Evolutionary conservation across 1,140 invertebrate species (phyloP).

Genomic region (Brachionus asplanchnoidis): DNA sequence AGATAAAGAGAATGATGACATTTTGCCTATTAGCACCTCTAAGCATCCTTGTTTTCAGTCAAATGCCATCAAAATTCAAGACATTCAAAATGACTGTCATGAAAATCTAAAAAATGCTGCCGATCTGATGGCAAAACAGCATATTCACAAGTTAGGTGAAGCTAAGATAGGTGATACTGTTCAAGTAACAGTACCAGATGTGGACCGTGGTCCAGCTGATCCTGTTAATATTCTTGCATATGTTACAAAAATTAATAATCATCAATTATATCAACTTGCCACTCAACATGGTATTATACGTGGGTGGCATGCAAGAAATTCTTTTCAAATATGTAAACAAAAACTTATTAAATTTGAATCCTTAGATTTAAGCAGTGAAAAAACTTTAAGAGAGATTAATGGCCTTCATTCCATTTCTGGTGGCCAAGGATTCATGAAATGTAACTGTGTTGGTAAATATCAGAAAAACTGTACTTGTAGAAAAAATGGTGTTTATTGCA

Average conservation of each 20-base stretch:
- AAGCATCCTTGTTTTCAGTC: not conserved
- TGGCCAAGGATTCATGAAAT: too few relatives aligned
- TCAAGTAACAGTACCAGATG: constrained; percentile 5
- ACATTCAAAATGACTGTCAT: too few relatives aligned
- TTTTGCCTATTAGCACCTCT: not conserved
- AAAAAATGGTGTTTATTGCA: too few relatives aligned
- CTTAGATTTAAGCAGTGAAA: not conserved
- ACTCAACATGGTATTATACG: not conserved
- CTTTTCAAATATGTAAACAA: constrained; percentile 16
- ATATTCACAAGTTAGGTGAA: not conserved
- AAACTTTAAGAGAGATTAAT: not conserved
- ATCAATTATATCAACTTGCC: not conserved
- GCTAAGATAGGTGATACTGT: not conserved
- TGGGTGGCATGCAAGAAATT: not conserved
- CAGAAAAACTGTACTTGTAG: too few relatives aligned
- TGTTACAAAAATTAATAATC: too few relatives aligned
- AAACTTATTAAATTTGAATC: not conserved
- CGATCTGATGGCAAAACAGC: not conserved
- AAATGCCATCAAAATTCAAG: not conserved
- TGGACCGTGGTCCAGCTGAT: constrained; percentile 3
- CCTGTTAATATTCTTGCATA: not conserved
- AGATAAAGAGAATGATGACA: not conserved
- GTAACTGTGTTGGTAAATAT: too few relatives aligned
- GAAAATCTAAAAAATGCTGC: too few relatives aligned
- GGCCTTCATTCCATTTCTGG: not conserved